These are phyloP conservation scores for Phortica variegata DNA, from an alignment of 1,140 invertebrate genomes.

Conservation along the genomic window DNA sequence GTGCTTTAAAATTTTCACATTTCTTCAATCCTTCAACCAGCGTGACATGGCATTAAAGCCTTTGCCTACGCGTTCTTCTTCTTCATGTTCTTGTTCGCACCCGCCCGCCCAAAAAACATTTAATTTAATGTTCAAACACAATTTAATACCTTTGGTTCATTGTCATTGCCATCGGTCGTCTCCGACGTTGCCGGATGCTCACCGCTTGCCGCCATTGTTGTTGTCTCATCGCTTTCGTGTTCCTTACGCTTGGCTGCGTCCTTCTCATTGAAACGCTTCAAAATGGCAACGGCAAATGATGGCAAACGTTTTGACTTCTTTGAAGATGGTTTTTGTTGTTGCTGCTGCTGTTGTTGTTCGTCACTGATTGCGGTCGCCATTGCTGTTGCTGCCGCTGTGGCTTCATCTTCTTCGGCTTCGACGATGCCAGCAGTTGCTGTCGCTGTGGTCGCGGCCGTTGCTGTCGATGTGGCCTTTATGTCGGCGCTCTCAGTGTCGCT, in stretches of 20 bases:
- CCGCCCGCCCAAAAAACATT: no score
- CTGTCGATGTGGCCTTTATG: slow-evolving; percentile 49
- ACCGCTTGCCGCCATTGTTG: slow-evolving; percentile 23
- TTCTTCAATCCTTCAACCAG: no score
- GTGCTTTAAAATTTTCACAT: no score
- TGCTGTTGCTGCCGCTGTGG: slow-evolving; percentile 9
- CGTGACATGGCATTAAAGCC: no score
- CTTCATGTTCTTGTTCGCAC: no score
- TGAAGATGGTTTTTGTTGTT: slow-evolving; percentile 5
- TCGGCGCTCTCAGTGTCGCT: slow-evolving; percentile 62
- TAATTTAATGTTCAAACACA: no score
- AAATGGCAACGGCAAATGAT: slow-evolving; percentile 46
- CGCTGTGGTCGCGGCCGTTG: slow-evolving; percentile 32
- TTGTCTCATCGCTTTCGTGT: slow-evolving; percentile 35
- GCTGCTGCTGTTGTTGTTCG: neutral
- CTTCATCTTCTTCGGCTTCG: slow-evolving; percentile 15
- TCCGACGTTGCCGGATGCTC: slow-evolving; percentile 14
- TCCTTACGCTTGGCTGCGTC: slow-evolving; percentile 27
- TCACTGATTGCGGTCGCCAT: slow-evolving; percentile 9
- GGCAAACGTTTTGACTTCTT: slow-evolving; percentile 43
- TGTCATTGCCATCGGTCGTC: slow-evolving; percentile 53
- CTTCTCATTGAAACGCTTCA: slow-evolving; percentile 47
- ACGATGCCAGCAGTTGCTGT: slow-evolving; percentile 26
- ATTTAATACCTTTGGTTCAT: slow-evolving; percentile 53
- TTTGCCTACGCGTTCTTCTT: no score